Conservation (phyloP, 2,797 vertebrate species). For the Poecilia wingei region DNA sequence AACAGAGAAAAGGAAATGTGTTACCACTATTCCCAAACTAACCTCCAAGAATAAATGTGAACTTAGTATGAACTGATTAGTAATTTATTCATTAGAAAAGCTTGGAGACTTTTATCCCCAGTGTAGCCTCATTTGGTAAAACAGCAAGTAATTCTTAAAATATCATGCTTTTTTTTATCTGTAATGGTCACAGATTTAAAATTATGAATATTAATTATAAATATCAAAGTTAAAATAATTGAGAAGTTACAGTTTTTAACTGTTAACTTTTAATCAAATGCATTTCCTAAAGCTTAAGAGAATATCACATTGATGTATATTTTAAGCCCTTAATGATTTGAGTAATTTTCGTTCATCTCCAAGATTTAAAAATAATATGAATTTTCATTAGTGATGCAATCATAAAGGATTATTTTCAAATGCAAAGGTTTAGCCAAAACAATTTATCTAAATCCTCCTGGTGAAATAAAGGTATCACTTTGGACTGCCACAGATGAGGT, state of each 20-base stretch:
- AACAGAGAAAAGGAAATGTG: background rate
- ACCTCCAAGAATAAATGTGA: background rate
- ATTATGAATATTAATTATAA: background rate
- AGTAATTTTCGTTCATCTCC: constrained; percentile 23
- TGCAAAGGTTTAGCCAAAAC: constrained; percentile 8
- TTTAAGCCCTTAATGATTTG: constrained; percentile 9
- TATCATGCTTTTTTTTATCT: background rate
- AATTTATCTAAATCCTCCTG: constrained; percentile 17
- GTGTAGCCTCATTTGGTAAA: background rate
- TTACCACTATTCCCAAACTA: background rate
- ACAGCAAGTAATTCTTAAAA: background rate
- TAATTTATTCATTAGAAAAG: background rate
- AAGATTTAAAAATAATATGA: constrained; percentile 18
- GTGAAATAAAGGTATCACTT: constrained; percentile 9
- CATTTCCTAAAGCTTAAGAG: background rate
- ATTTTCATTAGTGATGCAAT: constrained; percentile 17
- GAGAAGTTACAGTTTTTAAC: background rate
- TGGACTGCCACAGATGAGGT: background rate
- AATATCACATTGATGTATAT: background rate
- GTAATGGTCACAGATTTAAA: background rate
- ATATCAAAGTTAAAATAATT: constrained; percentile 4
- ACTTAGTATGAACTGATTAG: too few relatives aligned
- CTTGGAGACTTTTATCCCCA: constrained; percentile 6
- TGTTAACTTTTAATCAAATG: background rate
- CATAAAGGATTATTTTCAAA: constrained; percentile 16